phyloP scores from a whole-genome alignment of 2,797 vertebrate genomes.

The Cercopithecus mitis region DNA sequence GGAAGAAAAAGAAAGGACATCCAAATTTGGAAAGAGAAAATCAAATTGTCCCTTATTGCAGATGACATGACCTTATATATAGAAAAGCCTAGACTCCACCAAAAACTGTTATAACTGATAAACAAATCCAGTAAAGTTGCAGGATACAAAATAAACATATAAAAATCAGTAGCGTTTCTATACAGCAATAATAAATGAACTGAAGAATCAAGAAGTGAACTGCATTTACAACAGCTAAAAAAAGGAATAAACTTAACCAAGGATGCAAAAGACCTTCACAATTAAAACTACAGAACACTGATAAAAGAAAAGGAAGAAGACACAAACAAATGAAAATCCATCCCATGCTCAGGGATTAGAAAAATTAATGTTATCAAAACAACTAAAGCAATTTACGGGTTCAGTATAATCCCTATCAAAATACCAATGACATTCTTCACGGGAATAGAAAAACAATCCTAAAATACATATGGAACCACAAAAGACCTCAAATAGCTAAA shows the following conservation, averaged over 20 bases:
- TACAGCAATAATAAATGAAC: not conserved
- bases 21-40: not conserved
- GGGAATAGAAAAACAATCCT: not conserved
- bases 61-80: not conserved
- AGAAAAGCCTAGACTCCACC: not conserved
- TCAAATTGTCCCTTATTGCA: not conserved
- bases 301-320: not conserved
- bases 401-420: not conserved
- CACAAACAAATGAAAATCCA: not conserved
- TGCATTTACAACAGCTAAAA: not conserved
- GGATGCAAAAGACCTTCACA: not conserved
- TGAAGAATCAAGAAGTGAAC: not conserved
- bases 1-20: not conserved
- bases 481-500: not conserved
- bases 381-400: not conserved
- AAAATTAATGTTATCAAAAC: not conserved
- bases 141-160: not conserved
- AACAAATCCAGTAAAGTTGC: not conserved
- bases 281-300: not conserved
- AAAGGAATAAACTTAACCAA: not conserved
- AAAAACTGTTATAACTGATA: not conserved
- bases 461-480: not conserved
- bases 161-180: not conserved
- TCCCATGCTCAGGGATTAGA: not conserved
- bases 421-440: not conserved